Evolutionary conservation across 2,797 vertebrate genomes (phyloP).

Genomic region (Scolopax rusticola): DNA sequence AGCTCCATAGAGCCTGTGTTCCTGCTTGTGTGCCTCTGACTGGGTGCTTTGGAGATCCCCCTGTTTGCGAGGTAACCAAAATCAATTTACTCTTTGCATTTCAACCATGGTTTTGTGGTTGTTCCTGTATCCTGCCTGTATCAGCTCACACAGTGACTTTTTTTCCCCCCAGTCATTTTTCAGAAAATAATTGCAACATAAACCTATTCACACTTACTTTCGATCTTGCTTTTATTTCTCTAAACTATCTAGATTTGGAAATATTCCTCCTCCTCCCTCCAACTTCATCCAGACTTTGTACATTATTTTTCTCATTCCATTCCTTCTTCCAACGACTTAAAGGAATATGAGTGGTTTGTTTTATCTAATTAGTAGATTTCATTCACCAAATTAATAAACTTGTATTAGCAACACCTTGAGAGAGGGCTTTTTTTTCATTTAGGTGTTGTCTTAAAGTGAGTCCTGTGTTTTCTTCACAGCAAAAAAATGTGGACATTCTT

Average conservation of each 20-base stretch:
- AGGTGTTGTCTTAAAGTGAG: not conserved
- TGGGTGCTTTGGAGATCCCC: not conserved
- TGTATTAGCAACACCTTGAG: not conserved
- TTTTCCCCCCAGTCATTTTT: not conserved
- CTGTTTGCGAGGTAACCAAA: not conserved
- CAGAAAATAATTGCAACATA: not conserved
- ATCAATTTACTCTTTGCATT: not conserved
- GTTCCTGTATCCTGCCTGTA: not conserved
- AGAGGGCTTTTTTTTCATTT: not conserved
- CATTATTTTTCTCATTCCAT: not conserved
- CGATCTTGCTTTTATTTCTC: not conserved
- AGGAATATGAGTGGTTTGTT: not conserved
- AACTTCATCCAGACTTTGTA: not conserved
- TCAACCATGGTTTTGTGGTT: not conserved
- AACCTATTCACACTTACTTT: not conserved
- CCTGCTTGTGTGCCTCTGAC: not conserved
- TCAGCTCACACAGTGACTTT: not conserved
- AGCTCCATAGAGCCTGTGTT: not conserved
- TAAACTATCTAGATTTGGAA: not conserved
- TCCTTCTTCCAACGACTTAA: not conserved
- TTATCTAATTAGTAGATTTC: not conserved
- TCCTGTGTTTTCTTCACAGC: not conserved
- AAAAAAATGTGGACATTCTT: not conserved
- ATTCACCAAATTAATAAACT: not conserved
- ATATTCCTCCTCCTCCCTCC: not conserved